Evolutionary conservation across 1,140 invertebrate genomes (phyloP), one percentile per base, ranked within the genome.

Genomic region (Drosophila kurseongensis): DNA sequence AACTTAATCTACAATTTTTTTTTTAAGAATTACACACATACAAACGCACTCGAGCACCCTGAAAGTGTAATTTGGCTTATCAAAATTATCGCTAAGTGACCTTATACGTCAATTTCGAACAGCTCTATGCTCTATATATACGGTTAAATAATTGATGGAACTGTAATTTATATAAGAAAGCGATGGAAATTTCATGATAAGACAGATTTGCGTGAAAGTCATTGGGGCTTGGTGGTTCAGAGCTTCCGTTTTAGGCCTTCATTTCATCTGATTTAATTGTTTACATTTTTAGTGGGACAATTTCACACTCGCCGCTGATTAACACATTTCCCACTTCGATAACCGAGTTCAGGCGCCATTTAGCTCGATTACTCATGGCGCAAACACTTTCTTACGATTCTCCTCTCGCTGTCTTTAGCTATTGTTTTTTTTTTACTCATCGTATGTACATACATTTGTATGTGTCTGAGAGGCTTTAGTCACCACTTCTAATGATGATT

Each of bases 31-130:
- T 71, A 23, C 23, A 23, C 67, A 45, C 45, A 62, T 62, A 59
- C 60, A 50, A 41, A 41, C 16, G 40, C 38, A 55, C 51, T 62
- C 18, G 29, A 47, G 50, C 50, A 63, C 38, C 54, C 56, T 80
- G 51, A 52, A 45, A 66, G 57, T 78, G 65, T 52, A 71, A 66
- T 45, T 57, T 27, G 12, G 44, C 79, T 88, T 88, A 88, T 88
- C 83, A 79, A 65, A 54, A 88, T 88, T 83, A 83, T 88, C 67
- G 81, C 80, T 76, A 83, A 69, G 61, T 59, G 81, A 88, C 83
- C 83, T 88, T 89, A 66, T 63, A 71, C 63, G 66, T 73, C 75
- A 79, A 60, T 68, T 79, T 75, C 44, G 4, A 69, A n/a, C 40
- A 51, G 29, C 48, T 5, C 7, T 35, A 7, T n/a, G 23, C 18